phyloP scores from a whole-genome alignment of 1,140 invertebrate genomes.

The Hesperophylax magnus region DNA sequence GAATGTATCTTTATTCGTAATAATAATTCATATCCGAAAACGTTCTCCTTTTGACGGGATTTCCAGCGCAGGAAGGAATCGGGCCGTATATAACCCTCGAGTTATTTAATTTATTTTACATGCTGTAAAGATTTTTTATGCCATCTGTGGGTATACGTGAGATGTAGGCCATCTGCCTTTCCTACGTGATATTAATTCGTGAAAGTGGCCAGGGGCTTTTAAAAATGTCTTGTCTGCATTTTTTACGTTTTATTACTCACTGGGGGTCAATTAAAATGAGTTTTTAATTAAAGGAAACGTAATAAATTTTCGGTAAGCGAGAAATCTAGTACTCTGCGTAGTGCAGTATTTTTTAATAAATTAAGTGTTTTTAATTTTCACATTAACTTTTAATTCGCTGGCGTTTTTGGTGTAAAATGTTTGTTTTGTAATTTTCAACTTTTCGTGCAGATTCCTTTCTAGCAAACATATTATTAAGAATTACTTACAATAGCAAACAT shows the following conservation, averaged over 20 bases:
- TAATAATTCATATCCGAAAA: conserved; percentile 18
- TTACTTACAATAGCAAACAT: too few species aligned
- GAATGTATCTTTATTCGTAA: not conserved
- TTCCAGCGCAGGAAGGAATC: conserved; percentile 18
- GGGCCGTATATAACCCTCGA: conserved; percentile 8
- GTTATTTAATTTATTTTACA: conserved; percentile 32
- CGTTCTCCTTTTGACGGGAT: conserved; percentile 1
- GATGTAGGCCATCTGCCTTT: conserved; percentile 1
- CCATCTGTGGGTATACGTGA: not conserved
- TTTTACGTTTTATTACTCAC: conserved; percentile 18
- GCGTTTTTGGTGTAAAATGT: not conserved
- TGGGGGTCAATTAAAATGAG: conserved; percentile 26
- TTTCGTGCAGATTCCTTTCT: too few species aligned
- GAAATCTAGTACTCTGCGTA: not conserved
- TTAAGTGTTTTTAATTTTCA: not conserved
- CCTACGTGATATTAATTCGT: conserved; percentile 4
- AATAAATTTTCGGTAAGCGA: not conserved
- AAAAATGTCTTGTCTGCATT: conserved; percentile 19
- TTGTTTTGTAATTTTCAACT: not conserved
- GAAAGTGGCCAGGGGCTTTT: not conserved
- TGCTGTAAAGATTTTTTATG: conserved; percentile 31
- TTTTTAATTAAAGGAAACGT: conserved; percentile 5
- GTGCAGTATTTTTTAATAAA: conserved; percentile 16
- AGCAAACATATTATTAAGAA: too few species aligned
- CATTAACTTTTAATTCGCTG: not conserved